Evolutionary conservation across 2,797 vertebrate genomes (phyloP).

Genomic region (Paratrypauchen microcephalus): DNA sequence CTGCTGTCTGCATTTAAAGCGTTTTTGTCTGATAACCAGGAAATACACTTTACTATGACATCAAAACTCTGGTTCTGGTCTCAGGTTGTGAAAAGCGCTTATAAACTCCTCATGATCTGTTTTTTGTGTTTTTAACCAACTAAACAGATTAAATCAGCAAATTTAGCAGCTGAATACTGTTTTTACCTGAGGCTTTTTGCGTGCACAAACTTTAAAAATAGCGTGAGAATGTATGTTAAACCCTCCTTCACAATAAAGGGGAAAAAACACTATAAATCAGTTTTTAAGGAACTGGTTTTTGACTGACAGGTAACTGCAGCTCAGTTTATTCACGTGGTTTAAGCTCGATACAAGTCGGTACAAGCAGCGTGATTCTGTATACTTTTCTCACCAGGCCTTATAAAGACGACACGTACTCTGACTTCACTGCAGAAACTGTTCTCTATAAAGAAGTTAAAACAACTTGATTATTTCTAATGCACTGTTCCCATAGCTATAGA

Average conservation of each 20-base stretch:
- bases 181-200: constrained; percentile 29
- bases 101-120: too few relatives aligned
- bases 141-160: too few relatives aligned
- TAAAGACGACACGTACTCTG: background rate
- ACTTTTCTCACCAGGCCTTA: constrained; percentile 17
- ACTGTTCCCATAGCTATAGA: background rate
- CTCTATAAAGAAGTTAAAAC: too few relatives aligned
- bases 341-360: constrained; percentile 43
- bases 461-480: too few relatives aligned
- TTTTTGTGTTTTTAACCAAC: too few relatives aligned
- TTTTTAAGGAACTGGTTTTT: constrained; percentile 32
- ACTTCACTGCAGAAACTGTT: background rate
- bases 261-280: constrained; percentile 5
- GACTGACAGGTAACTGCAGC: constrained; percentile 36
- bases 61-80: too few relatives aligned
- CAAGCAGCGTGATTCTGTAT: constrained; percentile 27
- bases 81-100: too few relatives aligned
- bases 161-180: background rate
- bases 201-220: constrained; percentile 12
- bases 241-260: constrained; percentile 20
- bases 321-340: constrained; percentile 29
- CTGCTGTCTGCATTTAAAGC: too few relatives aligned
- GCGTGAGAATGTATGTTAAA: constrained; percentile 17
- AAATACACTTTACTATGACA: too few relatives aligned
- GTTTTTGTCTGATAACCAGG: too few relatives aligned